Evolutionary conservation across 2,888 invertebrate species (phyloP).

Genomic region (Merodon equestris): DNA sequence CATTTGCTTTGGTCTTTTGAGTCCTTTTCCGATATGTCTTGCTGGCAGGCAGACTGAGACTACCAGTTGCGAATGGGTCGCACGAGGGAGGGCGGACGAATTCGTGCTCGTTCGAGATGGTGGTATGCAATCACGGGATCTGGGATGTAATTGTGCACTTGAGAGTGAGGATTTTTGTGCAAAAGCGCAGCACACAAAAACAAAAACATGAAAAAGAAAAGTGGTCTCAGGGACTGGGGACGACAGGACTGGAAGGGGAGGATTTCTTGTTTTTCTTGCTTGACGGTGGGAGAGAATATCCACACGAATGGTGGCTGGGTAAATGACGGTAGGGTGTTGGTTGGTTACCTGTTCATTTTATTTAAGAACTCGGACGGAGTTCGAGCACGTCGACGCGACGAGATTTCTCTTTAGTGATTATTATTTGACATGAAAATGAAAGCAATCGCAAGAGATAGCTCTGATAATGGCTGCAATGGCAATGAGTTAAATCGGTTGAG

Average conservation of each 20-base stretch:
- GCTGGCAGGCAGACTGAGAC: conserved; percentile 64
- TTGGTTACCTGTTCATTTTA: conserved; percentile 33
- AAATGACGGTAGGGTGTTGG: conserved; percentile 48
- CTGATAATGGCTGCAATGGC: conserved; percentile 31
- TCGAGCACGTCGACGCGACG: no score
- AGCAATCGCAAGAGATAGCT: conserved; percentile 35
- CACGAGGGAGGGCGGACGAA: not conserved
- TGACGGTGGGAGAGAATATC: conserved; percentile 51
- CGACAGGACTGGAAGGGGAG: conserved; percentile 12
- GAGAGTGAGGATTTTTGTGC: conserved; percentile 61
- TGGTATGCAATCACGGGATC: conserved; percentile 63
- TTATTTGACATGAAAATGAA: conserved; percentile 48
- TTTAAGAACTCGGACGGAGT: conserved; percentile 51
- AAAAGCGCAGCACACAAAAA: not conserved
- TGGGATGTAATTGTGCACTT: conserved; percentile 68
- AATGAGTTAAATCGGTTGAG: conserved; percentile 37
- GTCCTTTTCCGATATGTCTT: conserved; percentile 69
- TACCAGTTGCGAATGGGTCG: not conserved
- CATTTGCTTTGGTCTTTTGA: conserved; percentile 74
- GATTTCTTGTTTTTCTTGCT: conserved; percentile 64
- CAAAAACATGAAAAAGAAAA: conserved; percentile 17
- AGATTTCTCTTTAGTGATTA: conserved; percentile 54
- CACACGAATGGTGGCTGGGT: conserved; percentile 54
- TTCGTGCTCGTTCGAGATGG: conserved; percentile 21
- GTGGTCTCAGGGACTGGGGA: conserved; percentile 31